Evolutionary conservation across 2,113 vertebrate genomes (phyloP).

Genomic region (Laterallus jamaicensis): DNA sequence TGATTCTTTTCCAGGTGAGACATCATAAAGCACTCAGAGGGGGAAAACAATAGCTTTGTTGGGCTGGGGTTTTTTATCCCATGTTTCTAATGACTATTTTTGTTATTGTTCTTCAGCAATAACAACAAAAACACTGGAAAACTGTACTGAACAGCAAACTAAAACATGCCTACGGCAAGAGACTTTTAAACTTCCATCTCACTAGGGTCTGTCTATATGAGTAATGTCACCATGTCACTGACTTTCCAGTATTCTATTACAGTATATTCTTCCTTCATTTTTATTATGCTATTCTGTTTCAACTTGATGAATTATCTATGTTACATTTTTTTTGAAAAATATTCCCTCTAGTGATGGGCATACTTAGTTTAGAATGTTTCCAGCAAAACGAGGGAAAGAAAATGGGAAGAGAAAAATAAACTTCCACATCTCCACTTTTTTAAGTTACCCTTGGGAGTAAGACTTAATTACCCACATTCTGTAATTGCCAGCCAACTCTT

Average conservation of each 20-base stretch:
- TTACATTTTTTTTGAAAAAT: slow-evolving; percentile 34
- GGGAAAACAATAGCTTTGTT: too few species aligned
- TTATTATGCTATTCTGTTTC: slow-evolving; percentile 60
- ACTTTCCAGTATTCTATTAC: slow-evolving; percentile 9
- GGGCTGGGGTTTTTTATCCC: background rate
- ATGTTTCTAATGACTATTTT: slow-evolving; percentile 13
- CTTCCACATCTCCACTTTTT: background rate
- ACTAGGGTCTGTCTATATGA: slow-evolving; percentile 9
- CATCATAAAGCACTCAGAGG: background rate
- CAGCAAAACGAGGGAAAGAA: background rate
- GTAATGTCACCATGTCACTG: slow-evolving; percentile 42
- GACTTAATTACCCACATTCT: background rate
- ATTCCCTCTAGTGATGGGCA: slow-evolving; percentile 1
- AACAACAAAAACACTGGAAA: slow-evolving; percentile 15
- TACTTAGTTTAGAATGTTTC: slow-evolving; percentile 26
- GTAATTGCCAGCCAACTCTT: background rate
- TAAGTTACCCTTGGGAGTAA: background rate
- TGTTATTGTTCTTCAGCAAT: background rate
- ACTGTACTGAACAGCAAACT: slow-evolving; percentile 14
- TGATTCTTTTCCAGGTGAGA: background rate
- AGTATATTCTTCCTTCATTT: background rate
- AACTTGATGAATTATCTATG: slow-evolving; percentile 59
- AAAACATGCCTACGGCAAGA: background rate
- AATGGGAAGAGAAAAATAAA: background rate
- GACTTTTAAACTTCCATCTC: slow-evolving; percentile 36